Evolutionary conservation across 2,113 vertebrate genomes (phyloP), one percentile per base, ranked within the genome.

Genomic region (Cnemophilus loriae): DNA sequence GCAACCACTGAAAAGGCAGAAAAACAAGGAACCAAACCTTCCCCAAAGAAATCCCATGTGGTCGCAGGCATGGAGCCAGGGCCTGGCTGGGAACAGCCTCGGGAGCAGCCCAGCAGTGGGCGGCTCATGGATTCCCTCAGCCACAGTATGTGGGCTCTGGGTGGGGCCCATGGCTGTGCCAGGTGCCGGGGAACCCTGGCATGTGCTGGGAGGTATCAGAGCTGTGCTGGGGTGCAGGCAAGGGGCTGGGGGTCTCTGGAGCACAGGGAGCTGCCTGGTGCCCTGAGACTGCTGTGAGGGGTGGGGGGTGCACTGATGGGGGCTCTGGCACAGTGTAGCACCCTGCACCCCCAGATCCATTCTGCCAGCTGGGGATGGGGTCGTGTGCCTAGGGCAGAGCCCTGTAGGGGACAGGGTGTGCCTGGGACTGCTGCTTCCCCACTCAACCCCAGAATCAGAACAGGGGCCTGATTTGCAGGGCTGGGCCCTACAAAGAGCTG

Each of bases 291-390:
- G 26, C 7, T 35, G 10, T 12, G 30, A 5, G 24, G 26, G 14
- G 21, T 33, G 24, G 12, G 19, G 41, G 5, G 1, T 39, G 39
- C 46, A 46, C 6, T 30, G 12, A 35, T 32, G 41, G 26, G 52
- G 26, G 30, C 56, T 14, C 37, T 52, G 75, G 50, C 44, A 12
- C 19, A 15, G n/a, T 1, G 17, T 9, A n/a, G 28, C 2, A 8
- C 6, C 23, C 24, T 26, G 5, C 1, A 0, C 2, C 30, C 23
- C 14, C 15, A 17, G 33, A 13, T 21, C 44, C 3, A 0, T 35
- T 47, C 22, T 47, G 56, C 84, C 79, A 46, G 41, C 37, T 12
- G 15, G 52, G 26, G 24, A 32, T 5, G n/a, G 35, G 33, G 32
- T 4, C 0, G 1, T 15, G 44, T 37, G 46, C 79, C 46, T 1